phyloP scores from a whole-genome alignment of 2,888 invertebrate species.

The Ferdinandea cuprea region DNA sequence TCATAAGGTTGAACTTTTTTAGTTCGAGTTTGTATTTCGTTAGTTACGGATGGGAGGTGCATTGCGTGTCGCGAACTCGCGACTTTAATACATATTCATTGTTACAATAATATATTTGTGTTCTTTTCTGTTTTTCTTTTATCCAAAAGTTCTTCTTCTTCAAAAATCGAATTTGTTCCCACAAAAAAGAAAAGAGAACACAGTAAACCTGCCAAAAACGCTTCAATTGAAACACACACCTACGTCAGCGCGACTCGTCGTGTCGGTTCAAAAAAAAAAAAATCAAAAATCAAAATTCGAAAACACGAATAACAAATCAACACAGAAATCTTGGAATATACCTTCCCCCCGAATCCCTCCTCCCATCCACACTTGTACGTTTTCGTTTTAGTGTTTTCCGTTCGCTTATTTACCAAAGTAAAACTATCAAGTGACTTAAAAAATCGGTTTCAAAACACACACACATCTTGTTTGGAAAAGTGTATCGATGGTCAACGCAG shows the following conservation, averaged over 20 bases:
- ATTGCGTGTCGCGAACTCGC: slow-evolving; percentile 77
- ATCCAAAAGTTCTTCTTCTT: slow-evolving; percentile 8
- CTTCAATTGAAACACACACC: slow-evolving; percentile 9
- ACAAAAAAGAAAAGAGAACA: slow-evolving; percentile 14
- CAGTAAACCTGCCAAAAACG: slow-evolving; percentile 4
- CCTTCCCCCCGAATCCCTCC: slow-evolving; percentile 20
- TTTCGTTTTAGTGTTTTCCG: slow-evolving; percentile 7
- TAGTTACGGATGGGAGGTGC: slow-evolving; percentile 80
- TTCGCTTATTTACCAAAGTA: slow-evolving; percentile 32
- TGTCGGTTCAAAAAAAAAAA: slow-evolving; percentile 32
- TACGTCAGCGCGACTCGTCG: slow-evolving; percentile 26
- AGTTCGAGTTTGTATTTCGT: slow-evolving; percentile 83
- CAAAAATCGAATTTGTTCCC: background rate
- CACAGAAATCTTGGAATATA: slow-evolving; percentile 34
- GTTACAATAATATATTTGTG: slow-evolving; percentile 42
- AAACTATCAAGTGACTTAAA: slow-evolving; percentile 70
- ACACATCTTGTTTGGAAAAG: slow-evolving; percentile 5
- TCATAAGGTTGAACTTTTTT: slow-evolving; percentile 74
- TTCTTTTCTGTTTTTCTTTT: slow-evolving; percentile 13
- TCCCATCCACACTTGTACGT: slow-evolving; percentile 16
- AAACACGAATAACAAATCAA: slow-evolving; percentile 40
- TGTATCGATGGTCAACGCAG: slow-evolving; percentile 26
- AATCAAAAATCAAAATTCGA: slow-evolving; percentile 21
- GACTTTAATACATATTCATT: slow-evolving; percentile 75
- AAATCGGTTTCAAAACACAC: slow-evolving; percentile 67